Evolutionary conservation across 2,113 vertebrate genomes (phyloP).

Genomic region (Salvelinus alpinus): DNA sequence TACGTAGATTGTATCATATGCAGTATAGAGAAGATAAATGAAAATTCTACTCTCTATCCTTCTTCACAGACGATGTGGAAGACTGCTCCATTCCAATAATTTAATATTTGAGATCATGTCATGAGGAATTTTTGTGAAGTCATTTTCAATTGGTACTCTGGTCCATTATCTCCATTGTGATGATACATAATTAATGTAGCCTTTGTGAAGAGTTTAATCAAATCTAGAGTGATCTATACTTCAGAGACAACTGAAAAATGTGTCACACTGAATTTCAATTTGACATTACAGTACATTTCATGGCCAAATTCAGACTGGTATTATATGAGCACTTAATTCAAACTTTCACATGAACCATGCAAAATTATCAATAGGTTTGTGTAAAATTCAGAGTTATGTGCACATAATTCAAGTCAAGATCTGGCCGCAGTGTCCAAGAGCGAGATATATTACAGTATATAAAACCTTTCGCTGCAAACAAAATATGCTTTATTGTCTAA

Average conservation of each 20-base stretch:
- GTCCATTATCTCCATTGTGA: slow-evolving; percentile 74
- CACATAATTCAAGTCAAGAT: not conserved
- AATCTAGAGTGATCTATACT: slow-evolving; percentile 63
- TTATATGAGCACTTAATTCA: not conserved
- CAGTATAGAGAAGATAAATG: not conserved
- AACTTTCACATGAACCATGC: too few species aligned
- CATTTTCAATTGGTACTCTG: slow-evolving; percentile 69
- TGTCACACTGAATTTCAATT: slow-evolving; percentile 56
- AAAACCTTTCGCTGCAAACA: too few species aligned
- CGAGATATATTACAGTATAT: slow-evolving; percentile 1
- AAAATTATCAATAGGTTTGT: too few species aligned
- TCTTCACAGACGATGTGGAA: not conserved
- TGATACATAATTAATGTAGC: slow-evolving; percentile 75
- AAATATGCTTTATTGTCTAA: too few species aligned
- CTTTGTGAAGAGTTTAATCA: slow-evolving; percentile 74
- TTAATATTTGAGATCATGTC: slow-evolving; percentile 60
- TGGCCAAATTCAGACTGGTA: not conserved
- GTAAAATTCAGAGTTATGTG: not conserved
- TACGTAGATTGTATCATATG: not conserved
- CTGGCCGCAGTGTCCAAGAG: not conserved
- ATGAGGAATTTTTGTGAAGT: slow-evolving; percentile 72
- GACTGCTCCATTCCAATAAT: slow-evolving; percentile 19
- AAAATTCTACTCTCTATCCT: not conserved
- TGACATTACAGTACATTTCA: slow-evolving; percentile 38
- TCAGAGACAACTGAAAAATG: slow-evolving; percentile 62